Evolutionary conservation across 2,113 vertebrate species (phyloP), one percentile per base, ranked within the genome.

Genomic region (Brachypodius melanocephalos): DNA sequence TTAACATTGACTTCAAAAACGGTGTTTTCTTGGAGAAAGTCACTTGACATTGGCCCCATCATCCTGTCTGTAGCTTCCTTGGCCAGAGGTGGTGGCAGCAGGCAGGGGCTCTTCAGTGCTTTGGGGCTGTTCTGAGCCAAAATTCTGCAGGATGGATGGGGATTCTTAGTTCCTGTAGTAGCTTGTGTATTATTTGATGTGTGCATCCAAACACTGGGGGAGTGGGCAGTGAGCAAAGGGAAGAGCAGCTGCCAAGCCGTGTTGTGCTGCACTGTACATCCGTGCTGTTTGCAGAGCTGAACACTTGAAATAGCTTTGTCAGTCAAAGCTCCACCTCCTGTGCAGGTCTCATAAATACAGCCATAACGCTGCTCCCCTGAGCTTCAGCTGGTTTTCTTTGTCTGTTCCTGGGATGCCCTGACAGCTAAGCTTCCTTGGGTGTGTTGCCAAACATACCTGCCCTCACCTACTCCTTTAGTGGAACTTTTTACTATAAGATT

Each of bases 341-440:
- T 90, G 66, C 83, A 90, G 80, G 26, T 66, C 65, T 77, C 25
- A 29, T 43, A 82, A 88, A 79, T 78, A 83, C 46, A 95, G 75
- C 78, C 34, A 6, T 87, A 91, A 92, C 2, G 51, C 82, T 67
- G 79, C 82, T 93, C 88, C 90, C 72, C 67, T 85, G 68, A 96
- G 96, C 92, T 94, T 94, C 89, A 95, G 91, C 94, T 91, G 59
- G 9, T 91, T 90, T 62, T 91, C 74, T 71, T 93, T 89, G 65
- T 90, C 67, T 96, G 34, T 85, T 83, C 69, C 69, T 89, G 85
- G 78, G 96, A 77, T 91, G 82, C 66, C 93, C 80, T 90, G 86
- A 71, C 71, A 94, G 74, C 91, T 94, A 86, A 96, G 71, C 94
- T 96, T 95, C 87, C 79, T 80, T 51, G 45, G 88, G 91, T 72